Conservation (phyloP, 2,888 invertebrate species). For the Apocheima hispidaria region DNA sequence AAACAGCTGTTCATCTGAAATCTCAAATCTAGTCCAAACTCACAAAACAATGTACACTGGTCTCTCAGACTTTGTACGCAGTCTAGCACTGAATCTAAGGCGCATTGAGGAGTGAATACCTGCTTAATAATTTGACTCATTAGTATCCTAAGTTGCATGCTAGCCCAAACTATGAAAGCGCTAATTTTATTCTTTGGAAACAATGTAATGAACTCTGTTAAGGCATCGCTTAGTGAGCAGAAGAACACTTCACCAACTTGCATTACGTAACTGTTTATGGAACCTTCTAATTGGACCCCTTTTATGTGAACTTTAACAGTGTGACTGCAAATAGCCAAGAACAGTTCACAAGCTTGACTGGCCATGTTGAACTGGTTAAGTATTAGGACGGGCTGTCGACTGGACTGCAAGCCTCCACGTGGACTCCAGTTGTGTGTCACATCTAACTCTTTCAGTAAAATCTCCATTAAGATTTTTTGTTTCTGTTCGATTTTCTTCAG, state of each 20-base stretch:
- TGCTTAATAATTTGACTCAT: constrained; percentile 94
- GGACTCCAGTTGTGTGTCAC: constrained; percentile 96
- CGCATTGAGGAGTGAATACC: constrained; percentile 95
- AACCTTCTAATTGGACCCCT: constrained; percentile 92
- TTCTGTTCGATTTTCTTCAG: constrained; percentile 88
- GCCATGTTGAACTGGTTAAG: constrained; percentile 91
- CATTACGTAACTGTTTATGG: constrained; percentile 92
- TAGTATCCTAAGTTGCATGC: constrained; percentile 92
- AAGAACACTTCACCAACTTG: constrained; percentile 94
- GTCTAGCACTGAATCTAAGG: constrained; percentile 93
- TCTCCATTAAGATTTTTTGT: constrained; percentile 92
- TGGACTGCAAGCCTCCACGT: constrained; percentile 95
- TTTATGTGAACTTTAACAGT: constrained; percentile 93
- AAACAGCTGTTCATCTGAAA: constrained; percentile 96
- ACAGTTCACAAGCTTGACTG: constrained; percentile 92
- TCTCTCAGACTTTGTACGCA: constrained; percentile 93
- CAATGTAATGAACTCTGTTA: constrained; percentile 87
- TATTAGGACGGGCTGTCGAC: constrained; percentile 93
- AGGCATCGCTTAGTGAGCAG: constrained; percentile 91
- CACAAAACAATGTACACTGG: constrained; percentile 88
- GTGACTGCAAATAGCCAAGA: constrained; percentile 92
- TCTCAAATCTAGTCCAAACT: constrained; percentile 94
- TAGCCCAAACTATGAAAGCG: constrained; percentile 95
- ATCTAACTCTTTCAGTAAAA: constrained; percentile 95
- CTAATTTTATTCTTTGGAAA: constrained; percentile 90